phyloP scores from a whole-genome alignment of 2,797 vertebrate genomes.

The Meda fulgida region DNA sequence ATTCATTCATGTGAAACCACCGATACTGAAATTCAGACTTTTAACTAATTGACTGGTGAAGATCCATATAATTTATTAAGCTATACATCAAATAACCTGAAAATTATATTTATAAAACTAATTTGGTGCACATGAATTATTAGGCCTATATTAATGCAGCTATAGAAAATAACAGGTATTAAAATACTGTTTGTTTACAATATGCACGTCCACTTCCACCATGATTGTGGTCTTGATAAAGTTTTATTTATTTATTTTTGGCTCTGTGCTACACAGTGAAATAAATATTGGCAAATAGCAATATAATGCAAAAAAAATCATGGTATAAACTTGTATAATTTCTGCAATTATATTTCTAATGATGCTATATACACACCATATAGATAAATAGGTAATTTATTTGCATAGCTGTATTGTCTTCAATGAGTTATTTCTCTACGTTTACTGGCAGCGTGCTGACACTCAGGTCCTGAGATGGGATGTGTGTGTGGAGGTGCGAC shows the following conservation, averaged over 20 bases:
- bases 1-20: slow-evolving; percentile 1
- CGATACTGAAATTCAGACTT: not conserved
- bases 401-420: not conserved
- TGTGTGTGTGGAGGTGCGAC: slow-evolving; percentile 73
- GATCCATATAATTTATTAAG: not conserved
- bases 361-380: not conserved
- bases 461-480: slow-evolving; percentile 82
- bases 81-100: not conserved
- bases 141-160: not conserved
- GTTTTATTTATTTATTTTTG: not conserved
- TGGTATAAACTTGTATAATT: not conserved
- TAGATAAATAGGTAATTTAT: not conserved
- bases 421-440: slow-evolving; percentile 19
- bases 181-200: not conserved
- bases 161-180: not conserved
- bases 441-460: slow-evolving; percentile 68
- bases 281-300: not conserved
- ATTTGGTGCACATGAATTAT: not conserved
- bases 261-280: not conserved
- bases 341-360: not conserved
- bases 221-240: not conserved
- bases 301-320: not conserved
- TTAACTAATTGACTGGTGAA: not conserved
- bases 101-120: not conserved
- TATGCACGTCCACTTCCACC: not conserved